phyloP scores from a whole-genome alignment of 2,888 invertebrate species.

The Drosophila percnosoma region DNA sequence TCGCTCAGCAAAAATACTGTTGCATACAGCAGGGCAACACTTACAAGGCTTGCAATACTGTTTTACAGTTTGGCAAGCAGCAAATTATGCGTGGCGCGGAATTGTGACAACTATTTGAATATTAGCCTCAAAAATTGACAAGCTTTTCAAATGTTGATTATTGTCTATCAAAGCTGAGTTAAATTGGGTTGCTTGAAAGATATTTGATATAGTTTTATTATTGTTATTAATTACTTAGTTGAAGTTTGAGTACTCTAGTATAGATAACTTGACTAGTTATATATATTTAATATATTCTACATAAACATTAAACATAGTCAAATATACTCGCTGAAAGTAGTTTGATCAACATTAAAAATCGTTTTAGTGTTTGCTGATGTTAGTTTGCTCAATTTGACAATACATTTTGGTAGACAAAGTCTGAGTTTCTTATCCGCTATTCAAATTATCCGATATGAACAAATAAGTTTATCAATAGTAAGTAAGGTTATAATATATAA shows the following conservation, averaged over 20 bases:
- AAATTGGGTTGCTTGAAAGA: neutral
- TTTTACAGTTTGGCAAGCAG: conserved; percentile 32
- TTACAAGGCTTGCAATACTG: neutral
- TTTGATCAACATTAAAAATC: neutral
- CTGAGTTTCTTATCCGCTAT: neutral
- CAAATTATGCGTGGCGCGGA: neutral
- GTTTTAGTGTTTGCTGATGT: neutral
- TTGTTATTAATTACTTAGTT: neutral
- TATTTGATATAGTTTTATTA: neutral
- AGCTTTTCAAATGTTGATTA: neutral
- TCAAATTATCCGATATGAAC: neutral
- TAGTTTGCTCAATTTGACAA: neutral
- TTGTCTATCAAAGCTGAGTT: neutral
- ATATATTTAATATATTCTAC: neutral
- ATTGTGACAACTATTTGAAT: neutral
- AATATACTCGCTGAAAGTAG: neutral
- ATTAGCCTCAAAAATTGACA: neutral
- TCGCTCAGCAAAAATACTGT: neutral
- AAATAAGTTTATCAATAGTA: neutral
- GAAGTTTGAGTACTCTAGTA: neutral
- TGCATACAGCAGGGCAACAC: conserved; percentile 48
- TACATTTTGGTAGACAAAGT: neutral
- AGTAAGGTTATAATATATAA: neutral
- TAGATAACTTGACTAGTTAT: neutral
- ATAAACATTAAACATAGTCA: neutral